Conservation (phyloP, 1,140 invertebrate genomes). For the Drosophila sulfurigaster region DNA sequence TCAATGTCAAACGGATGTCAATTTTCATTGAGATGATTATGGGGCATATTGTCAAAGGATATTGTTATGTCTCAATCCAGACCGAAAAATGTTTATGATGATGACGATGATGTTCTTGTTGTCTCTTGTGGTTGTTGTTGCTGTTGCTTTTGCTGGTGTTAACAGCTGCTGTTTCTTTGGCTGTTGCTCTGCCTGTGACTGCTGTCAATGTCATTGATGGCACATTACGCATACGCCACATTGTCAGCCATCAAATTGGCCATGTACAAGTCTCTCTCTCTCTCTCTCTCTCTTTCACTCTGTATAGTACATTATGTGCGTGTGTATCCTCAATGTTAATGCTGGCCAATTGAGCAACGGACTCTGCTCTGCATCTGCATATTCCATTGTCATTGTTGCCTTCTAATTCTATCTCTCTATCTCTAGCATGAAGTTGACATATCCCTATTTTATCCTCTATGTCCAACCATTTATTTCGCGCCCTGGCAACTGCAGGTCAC, state of each 20-base stretch:
- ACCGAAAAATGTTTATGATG: conserved; percentile 37
- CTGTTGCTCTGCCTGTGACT: conserved; percentile 50
- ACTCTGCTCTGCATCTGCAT: conserved; percentile 36
- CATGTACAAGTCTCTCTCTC: conserved; percentile 8
- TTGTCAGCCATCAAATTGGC: conserved; percentile 57
- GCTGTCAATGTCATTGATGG: conserved; percentile 67
- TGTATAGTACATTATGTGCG: conserved; percentile 1
- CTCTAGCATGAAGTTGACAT: conserved; percentile 14
- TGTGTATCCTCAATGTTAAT: conserved; percentile 19
- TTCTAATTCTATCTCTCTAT: not conserved
- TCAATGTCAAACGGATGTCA: conserved; percentile 82
- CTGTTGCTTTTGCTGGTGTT: conserved; percentile 35
- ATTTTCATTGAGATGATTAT: conserved; percentile 74
- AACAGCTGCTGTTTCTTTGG: conserved; percentile 45
- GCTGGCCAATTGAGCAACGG: conserved; percentile 43
- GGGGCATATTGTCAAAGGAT: conserved; percentile 78
- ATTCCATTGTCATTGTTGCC: conserved; percentile 37
- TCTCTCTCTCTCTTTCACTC: conserved; percentile 12
- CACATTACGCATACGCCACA: conserved; percentile 73
- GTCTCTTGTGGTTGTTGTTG: conserved; percentile 1
- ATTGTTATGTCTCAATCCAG: conserved; percentile 79
- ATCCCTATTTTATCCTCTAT: not conserved
- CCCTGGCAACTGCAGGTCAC: conserved; percentile 37
- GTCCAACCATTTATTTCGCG: conserved; percentile 20
- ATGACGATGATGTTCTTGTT: conserved; percentile 10